Evolutionary conservation across 2,113 vertebrate genomes (phyloP), one percentile per base, ranked within the genome.

Genomic region (Chaetorhynchus papuensis): DNA sequence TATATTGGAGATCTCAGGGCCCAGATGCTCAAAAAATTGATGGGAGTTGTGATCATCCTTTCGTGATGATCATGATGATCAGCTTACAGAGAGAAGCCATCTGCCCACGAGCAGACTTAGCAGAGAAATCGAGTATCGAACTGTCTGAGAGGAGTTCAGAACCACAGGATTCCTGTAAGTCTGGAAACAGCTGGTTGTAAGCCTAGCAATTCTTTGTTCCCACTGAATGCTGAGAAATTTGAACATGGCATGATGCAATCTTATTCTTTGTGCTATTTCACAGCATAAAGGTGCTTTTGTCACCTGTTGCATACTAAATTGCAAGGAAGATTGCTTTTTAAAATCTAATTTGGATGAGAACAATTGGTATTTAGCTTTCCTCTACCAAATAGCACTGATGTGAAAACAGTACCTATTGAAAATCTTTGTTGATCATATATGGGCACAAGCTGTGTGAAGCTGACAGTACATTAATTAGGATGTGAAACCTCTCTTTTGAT

Each of bases 381-480:
- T 89, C 64, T 89, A 69, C 23, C 27, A 75, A 80, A 52, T 8
- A 74, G 10, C 39, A 20, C 35, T 54, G 30, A 69, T 69, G 45
- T 72, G 71, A 83, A 92, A 96, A 75, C 30, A 89, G 15, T 56
- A 72, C 27, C 50, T 89, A 65, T 45, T 18, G n/a, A 70, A 65
- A 90, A 30, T 78, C 52, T 78, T n/a, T 92, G 86, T 71, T 87
- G 86, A 57, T 92, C 41, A 11, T n/a, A 69, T 33, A 39, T 35
- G n/a, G 24, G 10, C 30, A 45, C n/a, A 78, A 92, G 35, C 83
- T 84, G 69, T 87, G 83, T 75, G 71, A 88, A 61, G 39, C 44
- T 83, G 71, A 77, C 60, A 91, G 61, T 85, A n/a, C 70, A 49
- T 82, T 93, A 93, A 92, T 97, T 93, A 93, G 53, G 45, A 87